These are phyloP conservation scores for Phlogophora meticulosa DNA, from an alignment of 2,888 invertebrate genomes.

Conservation along the genomic window DNA sequence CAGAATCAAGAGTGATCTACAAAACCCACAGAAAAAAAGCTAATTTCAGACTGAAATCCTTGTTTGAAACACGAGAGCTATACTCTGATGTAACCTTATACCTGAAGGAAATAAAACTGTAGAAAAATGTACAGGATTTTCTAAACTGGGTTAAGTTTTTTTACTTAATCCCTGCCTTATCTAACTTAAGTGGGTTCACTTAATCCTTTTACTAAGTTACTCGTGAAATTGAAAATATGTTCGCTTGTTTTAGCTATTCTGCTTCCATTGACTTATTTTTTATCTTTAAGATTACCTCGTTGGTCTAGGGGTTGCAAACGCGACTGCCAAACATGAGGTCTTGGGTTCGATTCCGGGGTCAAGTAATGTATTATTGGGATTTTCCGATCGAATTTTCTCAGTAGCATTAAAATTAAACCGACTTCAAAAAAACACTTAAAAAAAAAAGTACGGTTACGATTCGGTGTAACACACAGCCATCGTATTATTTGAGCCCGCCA, in stretches of 20 bases:
- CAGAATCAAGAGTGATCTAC: not conserved
- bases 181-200: constrained; percentile 13
- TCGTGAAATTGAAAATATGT: not conserved
- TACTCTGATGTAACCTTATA: not conserved
- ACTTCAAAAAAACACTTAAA: no score
- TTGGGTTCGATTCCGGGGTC: no score
- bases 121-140: constrained; percentile 1
- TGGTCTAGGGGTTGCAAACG: no score
- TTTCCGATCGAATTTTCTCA: no score
- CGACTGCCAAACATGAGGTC: no score
- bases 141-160: constrained; percentile 31
- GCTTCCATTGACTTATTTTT: not conserved
- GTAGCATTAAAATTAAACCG: no score
- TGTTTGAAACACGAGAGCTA: constrained; percentile 9
- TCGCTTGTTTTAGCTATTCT: not conserved
- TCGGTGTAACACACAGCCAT: constrained; percentile 39
- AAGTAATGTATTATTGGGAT: no score
- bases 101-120: constrained; percentile 9
- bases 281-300: no score
- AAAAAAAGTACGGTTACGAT: no score
- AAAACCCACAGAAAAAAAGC: not conserved
- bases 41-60: not conserved
- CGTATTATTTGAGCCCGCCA: constrained; percentile 27
- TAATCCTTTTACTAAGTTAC: constrained; percentile 25
- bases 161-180: constrained; percentile 18